phyloP scores from a whole-genome alignment of 2,113 vertebrate species.

The Thunnus maccoyii region DNA sequence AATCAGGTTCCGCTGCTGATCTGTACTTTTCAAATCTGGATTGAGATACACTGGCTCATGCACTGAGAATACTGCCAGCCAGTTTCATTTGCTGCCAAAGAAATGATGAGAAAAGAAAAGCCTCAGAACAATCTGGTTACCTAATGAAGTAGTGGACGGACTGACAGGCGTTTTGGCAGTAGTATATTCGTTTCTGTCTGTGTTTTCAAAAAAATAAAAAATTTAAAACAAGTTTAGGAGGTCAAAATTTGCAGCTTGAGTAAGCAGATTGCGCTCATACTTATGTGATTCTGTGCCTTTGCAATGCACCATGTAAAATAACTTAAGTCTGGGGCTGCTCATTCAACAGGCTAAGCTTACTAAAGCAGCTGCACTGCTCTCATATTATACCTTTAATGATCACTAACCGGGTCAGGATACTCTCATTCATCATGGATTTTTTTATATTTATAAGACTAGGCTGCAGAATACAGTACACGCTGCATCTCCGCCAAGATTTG shows the following conservation, averaged over 20 bases:
- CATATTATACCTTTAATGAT: constrained; percentile 66
- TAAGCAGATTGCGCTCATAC: not conserved
- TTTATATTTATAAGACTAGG: constrained; percentile 36
- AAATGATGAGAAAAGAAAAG: constrained; percentile 26
- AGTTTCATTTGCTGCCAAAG: constrained; percentile 14
- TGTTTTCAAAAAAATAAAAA: constrained; percentile 14
- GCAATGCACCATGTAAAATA: constrained; percentile 27
- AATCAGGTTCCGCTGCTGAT: constrained; percentile 8
- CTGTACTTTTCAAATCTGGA: constrained; percentile 15
- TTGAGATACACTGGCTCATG: constrained; percentile 16
- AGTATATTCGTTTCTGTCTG: not conserved
- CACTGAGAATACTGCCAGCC: not conserved
- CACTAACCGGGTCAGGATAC: constrained; percentile 61
- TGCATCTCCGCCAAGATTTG: constrained; percentile 52
- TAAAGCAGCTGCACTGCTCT: constrained; percentile 30
- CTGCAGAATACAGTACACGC: constrained; percentile 33
- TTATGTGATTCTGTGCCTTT: constrained; percentile 16
- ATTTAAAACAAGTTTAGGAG: constrained; percentile 16
- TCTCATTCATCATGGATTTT: constrained; percentile 58
- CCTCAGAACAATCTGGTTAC: constrained; percentile 15
- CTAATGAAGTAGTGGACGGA: constrained; percentile 27
- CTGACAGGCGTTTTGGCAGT: constrained; percentile 25
- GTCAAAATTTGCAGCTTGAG: constrained; percentile 7
- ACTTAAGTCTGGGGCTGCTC: constrained; percentile 19
- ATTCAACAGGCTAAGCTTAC: constrained; percentile 41